Base-by-base conservation (phyloP, 2,113 vertebrate species). In the Peromyscus leucopus region DNA sequence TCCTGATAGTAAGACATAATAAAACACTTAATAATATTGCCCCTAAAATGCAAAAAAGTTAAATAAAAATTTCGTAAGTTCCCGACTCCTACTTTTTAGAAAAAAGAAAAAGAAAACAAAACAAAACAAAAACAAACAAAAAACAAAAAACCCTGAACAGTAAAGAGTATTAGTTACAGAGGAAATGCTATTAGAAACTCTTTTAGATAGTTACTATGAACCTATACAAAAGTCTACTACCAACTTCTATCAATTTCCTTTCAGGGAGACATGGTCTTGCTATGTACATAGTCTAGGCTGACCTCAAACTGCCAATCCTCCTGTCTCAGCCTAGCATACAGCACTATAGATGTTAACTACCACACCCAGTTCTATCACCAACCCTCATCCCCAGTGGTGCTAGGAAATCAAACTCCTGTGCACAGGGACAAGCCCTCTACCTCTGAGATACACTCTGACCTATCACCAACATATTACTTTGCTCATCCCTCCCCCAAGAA, bases 151-250 rank as follows among this genome's bases (percentile, higher is more conserved):
- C 95, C 69, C 8, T 65, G 22, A 93, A 72, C 16, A 89, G 67
- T 94, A 96, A 63, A 80, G 91, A 86, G 65, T 26, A 93, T 33
- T 76, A 93, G 80, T 17, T 61, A 94, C 82, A 72, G 8, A 82
- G 10, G 9, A 93, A 97, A 86, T 89, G 46, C 0, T 39, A 94
- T 9, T 88, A 90, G 71, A 90, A 69, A 13, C 5, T 80, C 69
- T 89, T 65, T 65, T 39, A 80, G 21, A 82, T 63, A 93, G 48
- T 63, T 85, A 90, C 0, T 4, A 69, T 15, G 33, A 65, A 39
- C 19, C 33, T 80, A 91, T n/a, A 84, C 28, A 96, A 89, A 93
- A 83, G 71, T 59, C 28, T 91, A 48, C 33, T 9, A 57, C 26
- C 33, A 78, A 90, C 42, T 4, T 85, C 46, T 51, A 71, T 55